Conservation (phyloP, 1,140 invertebrate genomes). For the Apis laboriosa region DNA sequence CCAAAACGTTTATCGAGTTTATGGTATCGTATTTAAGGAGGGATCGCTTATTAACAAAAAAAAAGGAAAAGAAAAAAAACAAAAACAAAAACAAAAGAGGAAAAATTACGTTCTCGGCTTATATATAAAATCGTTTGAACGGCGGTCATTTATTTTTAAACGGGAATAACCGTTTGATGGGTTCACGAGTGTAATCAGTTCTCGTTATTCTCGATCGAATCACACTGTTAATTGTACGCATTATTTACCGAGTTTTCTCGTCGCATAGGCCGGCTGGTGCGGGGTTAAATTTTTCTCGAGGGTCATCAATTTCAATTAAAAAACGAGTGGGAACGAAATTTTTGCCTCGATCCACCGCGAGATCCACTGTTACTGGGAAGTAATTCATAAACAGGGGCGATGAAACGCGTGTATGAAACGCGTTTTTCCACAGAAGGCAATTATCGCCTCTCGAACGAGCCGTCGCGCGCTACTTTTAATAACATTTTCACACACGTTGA, state of each 20-base stretch:
- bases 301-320: slow-evolving; percentile 33
- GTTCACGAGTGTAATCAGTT: background rate
- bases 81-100: background rate
- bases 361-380: background rate
- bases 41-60: too few species aligned
- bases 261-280: background rate
- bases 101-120: background rate
- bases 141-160: slow-evolving; percentile 8
- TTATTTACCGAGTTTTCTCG: slow-evolving; percentile 19
- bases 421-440: background rate
- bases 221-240: slow-evolving; percentile 23
- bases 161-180: background rate
- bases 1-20: too few species aligned
- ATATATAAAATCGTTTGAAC: background rate
- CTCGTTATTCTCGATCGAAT: slow-evolving; percentile 21
- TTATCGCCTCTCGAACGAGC: background rate
- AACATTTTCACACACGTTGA: background rate
- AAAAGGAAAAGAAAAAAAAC: background rate
- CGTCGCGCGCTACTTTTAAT: background rate
- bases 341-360: slow-evolving; percentile 11
- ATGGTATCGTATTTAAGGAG: too few species aligned
- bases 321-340: slow-evolving; percentile 12
- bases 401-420: background rate
- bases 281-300: slow-evolving; percentile 13
- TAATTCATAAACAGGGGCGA: background rate